Base-by-base conservation (phyloP, 2,888 invertebrate genomes). In the Iselma pallidipennis region DNA sequence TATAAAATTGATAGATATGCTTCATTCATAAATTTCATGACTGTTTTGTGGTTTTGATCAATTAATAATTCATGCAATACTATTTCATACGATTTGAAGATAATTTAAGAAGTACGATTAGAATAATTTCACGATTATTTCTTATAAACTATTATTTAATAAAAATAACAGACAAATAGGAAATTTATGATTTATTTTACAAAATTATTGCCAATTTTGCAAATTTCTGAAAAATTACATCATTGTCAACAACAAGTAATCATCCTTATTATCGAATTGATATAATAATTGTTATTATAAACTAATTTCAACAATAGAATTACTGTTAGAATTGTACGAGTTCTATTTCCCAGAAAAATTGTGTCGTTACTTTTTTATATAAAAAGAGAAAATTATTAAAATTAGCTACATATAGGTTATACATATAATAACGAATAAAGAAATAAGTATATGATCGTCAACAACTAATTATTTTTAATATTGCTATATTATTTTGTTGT, bases 301-400 rank as follows among this genome's bases (percentile, higher is more conserved):
- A 31, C 28, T 51, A 51, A 3, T 19, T 31, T 29, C 51, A 51
- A 51, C 51, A 51, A 51, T 51, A 31, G 51, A 28, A 51, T 29
- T 51, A 51, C 28, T 29, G 19, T 29, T 19, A n/a, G 29, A 51
- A 51, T 51, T 19, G 28, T 37, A 4, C 5, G n/a, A n/a, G 19
- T 51, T 29, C 12, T 9, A 21, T 51, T 51, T 51, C 51, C 51
- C 51, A 51, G 26, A 31, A 51, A 51, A 29, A 51, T 26, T 51
- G 29, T 51, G 29, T 29, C 29, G 16, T 21, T 37, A 1, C 16
- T 4, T 10, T 45, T 45, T 45, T 45, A 45, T 45, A 45, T 45
- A 45, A 45, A 7, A 21, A 7, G 42, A 19, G 14, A 45, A 29
- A 12, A 45, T 10, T 19, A 45, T 45, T 12, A 12, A 45, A 45